Evolutionary conservation across 2,113 vertebrate genomes (phyloP), one percentile per base, ranked within the genome.

Genomic region (Coturnix japonica): DNA sequence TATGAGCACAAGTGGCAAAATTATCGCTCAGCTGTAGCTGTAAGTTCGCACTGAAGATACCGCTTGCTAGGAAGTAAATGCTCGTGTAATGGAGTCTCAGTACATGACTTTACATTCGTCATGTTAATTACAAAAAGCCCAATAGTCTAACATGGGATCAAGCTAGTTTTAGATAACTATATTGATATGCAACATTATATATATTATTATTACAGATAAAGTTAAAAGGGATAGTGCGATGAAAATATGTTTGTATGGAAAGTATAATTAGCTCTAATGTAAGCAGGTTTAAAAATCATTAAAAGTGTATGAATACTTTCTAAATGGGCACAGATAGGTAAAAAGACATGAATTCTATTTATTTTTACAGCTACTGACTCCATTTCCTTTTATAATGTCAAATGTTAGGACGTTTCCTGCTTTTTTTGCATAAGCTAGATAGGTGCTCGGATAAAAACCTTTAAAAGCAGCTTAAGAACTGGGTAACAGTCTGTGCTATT

Each of bases 371-470:
- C 81, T 95, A 93, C 74, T 86, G 64, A 93, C 64, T 96, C 93
- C 83, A 67, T 71, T 87, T 94, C 69, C 60, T 96, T 97, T 97
- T 97, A 87, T 96, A 97, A 97, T 91, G 79, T 94, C 88, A 83
- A 84, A 78, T 70, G 49, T 90, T 89, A 78, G 60, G 89, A 91
- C 61, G n/a, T 76, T 93, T 95, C 96, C 92, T 94, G 7, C 37
- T 97, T 91, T 93, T 96, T 96, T 97, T n/a, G 5, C 96, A 93
- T 96, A 80, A 85, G 95, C 90, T 97, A 96, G 95, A 47, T 96
- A 97, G 96, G 97, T 98, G 96, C 95, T 98, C 94, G 60, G 88
- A 97, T 93, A 93, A 94, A 94, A 93, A 93, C 76, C 94, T 96
- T 80, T 74, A 95, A 88, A 95, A 94, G 93, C 97, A 97, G 96